phyloP scores from a whole-genome alignment of 2,797 vertebrate genomes.

The Cynodonichthys magdalenae region DNA sequence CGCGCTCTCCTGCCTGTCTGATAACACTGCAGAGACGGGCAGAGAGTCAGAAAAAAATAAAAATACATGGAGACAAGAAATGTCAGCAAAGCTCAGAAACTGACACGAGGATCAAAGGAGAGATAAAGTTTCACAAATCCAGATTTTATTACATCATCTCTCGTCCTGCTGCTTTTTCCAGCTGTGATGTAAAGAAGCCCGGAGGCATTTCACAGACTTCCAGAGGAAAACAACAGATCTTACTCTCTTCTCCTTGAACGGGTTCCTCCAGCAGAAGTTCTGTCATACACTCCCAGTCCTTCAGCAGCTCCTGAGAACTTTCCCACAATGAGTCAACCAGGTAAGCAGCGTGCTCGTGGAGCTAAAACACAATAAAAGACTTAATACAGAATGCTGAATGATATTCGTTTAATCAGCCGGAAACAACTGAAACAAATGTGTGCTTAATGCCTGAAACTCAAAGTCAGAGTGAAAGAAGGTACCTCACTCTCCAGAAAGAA shows the following conservation, averaged over 20 bases:
- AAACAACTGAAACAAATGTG: not conserved
- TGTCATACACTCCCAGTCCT: slow-evolving; percentile 99
- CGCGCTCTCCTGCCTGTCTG: slow-evolving; percentile 95
- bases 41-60: not conserved
- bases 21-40: slow-evolving; percentile 84
- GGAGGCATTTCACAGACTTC: not conserved
- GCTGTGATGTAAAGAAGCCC: slow-evolving; percentile 1
- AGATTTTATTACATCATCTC: slow-evolving; percentile 31
- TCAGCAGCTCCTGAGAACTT: slow-evolving; percentile 97
- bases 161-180: not conserved
- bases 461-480: slow-evolving; percentile 13
- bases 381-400: not conserved
- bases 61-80: not conserved
- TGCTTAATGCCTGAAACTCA: not conserved
- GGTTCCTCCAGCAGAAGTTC: slow-evolving; percentile 96
- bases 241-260: slow-evolving; percentile 97
- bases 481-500: slow-evolving; percentile 99
- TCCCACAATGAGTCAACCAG: slow-evolving; percentile 99
- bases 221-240: slow-evolving; percentile 17
- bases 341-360: slow-evolving; percentile 98
- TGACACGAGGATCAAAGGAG: not conserved
- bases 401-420: not conserved
- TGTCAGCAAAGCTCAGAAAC: slow-evolving; percentile 13
- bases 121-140: slow-evolving; percentile 22
- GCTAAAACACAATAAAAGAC: slow-evolving; percentile 73